Evolutionary conservation across 2,888 invertebrate genomes (phyloP).

Genomic region (Neocrepidodera transversa): DNA sequence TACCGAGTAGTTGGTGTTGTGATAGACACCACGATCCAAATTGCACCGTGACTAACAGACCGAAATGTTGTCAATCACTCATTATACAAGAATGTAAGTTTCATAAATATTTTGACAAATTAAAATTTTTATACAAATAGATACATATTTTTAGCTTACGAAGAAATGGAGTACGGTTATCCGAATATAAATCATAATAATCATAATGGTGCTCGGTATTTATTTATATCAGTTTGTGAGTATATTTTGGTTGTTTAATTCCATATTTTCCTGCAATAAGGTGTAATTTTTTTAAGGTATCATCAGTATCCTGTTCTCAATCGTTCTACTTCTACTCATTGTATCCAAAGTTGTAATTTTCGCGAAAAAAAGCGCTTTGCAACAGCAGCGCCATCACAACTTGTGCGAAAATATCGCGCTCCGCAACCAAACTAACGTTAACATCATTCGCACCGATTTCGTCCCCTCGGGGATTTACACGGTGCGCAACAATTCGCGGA

Average conservation of each 20-base stretch:
- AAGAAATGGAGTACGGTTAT: slow-evolving; percentile 53
- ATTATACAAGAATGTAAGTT: slow-evolving; percentile 55
- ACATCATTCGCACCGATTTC: slow-evolving; percentile 40
- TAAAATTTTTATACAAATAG: neutral
- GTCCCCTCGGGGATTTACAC: slow-evolving; percentile 45
- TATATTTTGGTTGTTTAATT: slow-evolving; percentile 35
- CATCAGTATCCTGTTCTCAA: slow-evolving; percentile 55
- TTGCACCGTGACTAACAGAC: slow-evolving; percentile 60
- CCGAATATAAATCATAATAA: slow-evolving; percentile 50
- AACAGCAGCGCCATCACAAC: slow-evolving; percentile 39
- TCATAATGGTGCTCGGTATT: slow-evolving; percentile 52
- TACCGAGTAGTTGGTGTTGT: slow-evolving; percentile 64
- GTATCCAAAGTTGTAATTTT: slow-evolving; percentile 56
- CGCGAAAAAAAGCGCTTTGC: slow-evolving; percentile 52
- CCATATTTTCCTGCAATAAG: too few relatives aligned
- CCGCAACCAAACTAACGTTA: slow-evolving; percentile 44
- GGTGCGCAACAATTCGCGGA: slow-evolving; percentile 41
- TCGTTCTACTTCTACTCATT: slow-evolving; percentile 55
- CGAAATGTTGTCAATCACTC: slow-evolving; percentile 58
- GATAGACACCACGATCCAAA: slow-evolving; percentile 60
- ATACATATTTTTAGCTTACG: slow-evolving; percentile 50
- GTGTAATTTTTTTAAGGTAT: slow-evolving; percentile 47
- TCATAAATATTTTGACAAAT: neutral
- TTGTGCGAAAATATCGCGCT: slow-evolving; percentile 45
- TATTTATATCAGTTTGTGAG: slow-evolving; percentile 59